These are phyloP conservation scores for Drosophila subobscura DNA, from an alignment of 1,140 invertebrate genomes.

Conservation along the genomic window DNA sequence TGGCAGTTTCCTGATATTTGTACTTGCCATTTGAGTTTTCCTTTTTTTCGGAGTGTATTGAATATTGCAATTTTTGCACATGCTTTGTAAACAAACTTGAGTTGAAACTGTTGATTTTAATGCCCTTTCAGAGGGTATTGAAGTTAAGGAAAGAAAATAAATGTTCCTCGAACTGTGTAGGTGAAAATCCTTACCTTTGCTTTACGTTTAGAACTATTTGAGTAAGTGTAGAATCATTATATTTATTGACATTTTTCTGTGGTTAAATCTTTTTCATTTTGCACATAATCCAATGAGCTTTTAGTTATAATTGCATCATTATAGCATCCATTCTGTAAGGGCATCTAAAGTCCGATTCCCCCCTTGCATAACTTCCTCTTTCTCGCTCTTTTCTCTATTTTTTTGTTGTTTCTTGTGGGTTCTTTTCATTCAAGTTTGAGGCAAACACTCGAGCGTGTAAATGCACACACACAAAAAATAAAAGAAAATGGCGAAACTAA, in stretches of 20 bases:
- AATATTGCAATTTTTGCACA: slow-evolving; percentile 69
- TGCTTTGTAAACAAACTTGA: slow-evolving; percentile 77
- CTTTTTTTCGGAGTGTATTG: slow-evolving; percentile 23
- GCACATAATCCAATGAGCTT: too few species aligned
- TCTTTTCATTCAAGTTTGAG: slow-evolving; percentile 35
- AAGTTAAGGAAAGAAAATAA: too few species aligned
- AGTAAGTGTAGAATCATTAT: too few species aligned
- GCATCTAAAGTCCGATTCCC: too few species aligned
- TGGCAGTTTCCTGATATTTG: slow-evolving; percentile 52
- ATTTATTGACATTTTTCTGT: too few species aligned
- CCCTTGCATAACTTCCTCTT: not conserved
- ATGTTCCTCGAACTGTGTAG: slow-evolving; percentile 30
- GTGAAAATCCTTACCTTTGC: not conserved
- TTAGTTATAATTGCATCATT: too few species aligned
- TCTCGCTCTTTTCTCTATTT: slow-evolving; percentile 22
- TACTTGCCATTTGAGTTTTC: slow-evolving; percentile 34
- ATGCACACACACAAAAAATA: slow-evolving; percentile 50
- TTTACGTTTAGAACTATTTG: too few species aligned
- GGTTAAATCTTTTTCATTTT: too few species aligned
- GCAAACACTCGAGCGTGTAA: slow-evolving; percentile 74
- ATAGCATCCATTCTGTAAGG: too few species aligned
- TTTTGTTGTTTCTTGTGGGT: slow-evolving; percentile 23
- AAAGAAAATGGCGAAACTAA: slow-evolving; percentile 58
- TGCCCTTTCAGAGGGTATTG: too few species aligned
- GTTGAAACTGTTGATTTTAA: slow-evolving; percentile 18